phyloP scores from a whole-genome alignment of 2,797 vertebrate genomes.

The Hydrophis major region DNA sequence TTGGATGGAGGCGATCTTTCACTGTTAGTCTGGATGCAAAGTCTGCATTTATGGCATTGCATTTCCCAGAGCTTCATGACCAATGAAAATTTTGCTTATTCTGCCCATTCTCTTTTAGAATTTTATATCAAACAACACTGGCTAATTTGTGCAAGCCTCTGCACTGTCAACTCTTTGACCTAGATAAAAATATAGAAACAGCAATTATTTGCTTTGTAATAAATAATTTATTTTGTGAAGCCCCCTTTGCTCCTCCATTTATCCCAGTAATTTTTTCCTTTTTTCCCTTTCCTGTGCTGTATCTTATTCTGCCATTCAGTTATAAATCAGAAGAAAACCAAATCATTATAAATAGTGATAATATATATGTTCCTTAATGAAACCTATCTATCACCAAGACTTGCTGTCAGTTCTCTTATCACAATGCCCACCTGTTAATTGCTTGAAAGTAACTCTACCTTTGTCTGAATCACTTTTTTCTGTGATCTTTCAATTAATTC shows the following conservation, averaged over 20 bases:
- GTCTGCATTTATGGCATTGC: background rate
- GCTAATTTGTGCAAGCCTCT: background rate
- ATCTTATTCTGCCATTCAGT: background rate
- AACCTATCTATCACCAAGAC: background rate
- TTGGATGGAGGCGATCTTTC: background rate
- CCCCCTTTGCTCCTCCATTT: background rate
- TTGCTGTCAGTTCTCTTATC: background rate
- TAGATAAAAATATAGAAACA: background rate
- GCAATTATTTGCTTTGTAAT: background rate
- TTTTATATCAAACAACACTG: background rate
- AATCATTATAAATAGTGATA: background rate
- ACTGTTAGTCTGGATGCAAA: background rate
- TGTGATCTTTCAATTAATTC: background rate
- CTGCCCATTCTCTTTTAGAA: background rate
- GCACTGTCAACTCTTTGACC: background rate
- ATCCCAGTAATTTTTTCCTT: background rate
- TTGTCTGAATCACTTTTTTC: background rate
- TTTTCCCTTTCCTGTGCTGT: background rate
- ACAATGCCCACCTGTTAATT: background rate
- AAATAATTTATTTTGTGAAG: background rate
- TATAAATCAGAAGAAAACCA: background rate
- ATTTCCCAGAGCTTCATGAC: background rate
- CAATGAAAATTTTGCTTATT: background rate
- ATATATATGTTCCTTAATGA: background rate
- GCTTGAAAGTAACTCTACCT: background rate